Base-by-base conservation (phyloP, 2,113 vertebrate genomes). In the Morone saxatilis region DNA sequence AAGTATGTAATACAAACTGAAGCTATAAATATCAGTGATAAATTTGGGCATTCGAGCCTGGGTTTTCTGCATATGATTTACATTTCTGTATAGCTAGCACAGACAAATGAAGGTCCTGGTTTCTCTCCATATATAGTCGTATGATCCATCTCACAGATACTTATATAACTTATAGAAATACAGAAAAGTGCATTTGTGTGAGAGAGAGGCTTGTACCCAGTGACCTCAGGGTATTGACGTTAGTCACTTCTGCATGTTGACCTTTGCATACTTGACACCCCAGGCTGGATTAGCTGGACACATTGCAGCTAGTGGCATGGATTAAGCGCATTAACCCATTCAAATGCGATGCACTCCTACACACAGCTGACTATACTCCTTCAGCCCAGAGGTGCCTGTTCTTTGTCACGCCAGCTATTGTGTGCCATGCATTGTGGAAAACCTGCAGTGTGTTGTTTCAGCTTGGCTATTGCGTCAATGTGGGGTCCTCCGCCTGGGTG, bases 321-420 rank as follows among this genome's bases (percentile, higher is more conserved):
- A 91, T 93, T 89, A 92, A 84, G 80, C 70, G 81, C 75, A 83
- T 89, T 90, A 88, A 84, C 61, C 40, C 79, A 65, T 86, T 89
- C 90, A 88, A 63, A 88, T 84, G 82, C 38, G 36, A 86, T 71
- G 76, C 81, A 86, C 75, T 89, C 86, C 81, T 88, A 77, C 87
- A 87, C 84, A 90, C 92, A 91, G 82, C 74, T 89, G 82, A 71
- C 88, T 17, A 40, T 60, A 66, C 69, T 71, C 73, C 78, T 47
- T 77, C 66, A 57, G 12, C 71, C 79, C 84, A 71, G 77, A 78
- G 88, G 70, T 80, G 85, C 71, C 80, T 88, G 75, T 41, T 88
- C 84, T 66, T 88, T 87, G 89, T 95, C 91, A 91, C 82, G 80
- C 85, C 85, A 94, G 84, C 92, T 89, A 92, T 95, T 93, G 93